Conservation (phyloP, 1,140 invertebrate species). For the Pygmarrhopalites habei region DNA sequence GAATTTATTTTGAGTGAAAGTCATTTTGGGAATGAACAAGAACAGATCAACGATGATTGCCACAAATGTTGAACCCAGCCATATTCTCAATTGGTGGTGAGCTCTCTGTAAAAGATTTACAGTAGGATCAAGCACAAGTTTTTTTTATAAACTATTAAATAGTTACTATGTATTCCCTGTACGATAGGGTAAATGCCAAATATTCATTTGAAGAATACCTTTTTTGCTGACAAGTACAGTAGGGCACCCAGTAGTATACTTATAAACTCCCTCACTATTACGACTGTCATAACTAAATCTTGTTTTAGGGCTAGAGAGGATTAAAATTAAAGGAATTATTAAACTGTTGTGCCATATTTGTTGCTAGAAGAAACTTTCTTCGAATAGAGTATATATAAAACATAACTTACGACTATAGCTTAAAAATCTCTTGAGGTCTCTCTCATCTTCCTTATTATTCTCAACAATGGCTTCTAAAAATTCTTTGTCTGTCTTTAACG, state of each 20-base stretch:
- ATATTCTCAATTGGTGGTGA: constrained; percentile 12
- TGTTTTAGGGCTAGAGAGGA: constrained; percentile 22
- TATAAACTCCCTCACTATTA: constrained; percentile 18
- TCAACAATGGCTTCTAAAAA: not conserved
- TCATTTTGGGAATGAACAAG: constrained; percentile 24
- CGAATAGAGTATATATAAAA: not conserved
- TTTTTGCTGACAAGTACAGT: constrained; percentile 1
- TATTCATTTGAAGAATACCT: not conserved
- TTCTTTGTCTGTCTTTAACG: constrained; percentile 3
- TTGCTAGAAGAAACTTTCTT: not conserved
- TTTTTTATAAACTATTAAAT: not conserved
- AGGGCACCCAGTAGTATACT: constrained; percentile 18
- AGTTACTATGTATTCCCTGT: too few relatives aligned
- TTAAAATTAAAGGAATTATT: constrained; percentile 5
- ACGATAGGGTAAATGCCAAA: too few relatives aligned
- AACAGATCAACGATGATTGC: constrained; percentile 23
- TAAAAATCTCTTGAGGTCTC: constrained; percentile 18
- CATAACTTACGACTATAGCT: constrained; percentile 14
- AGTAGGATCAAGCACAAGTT: not conserved
- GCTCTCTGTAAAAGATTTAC: not conserved
- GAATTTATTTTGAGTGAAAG: constrained; percentile 30
- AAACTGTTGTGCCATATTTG: too few relatives aligned
- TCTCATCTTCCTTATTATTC: not conserved
- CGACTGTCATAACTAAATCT: constrained; percentile 21
- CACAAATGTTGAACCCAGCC: constrained; percentile 24